Conservation (phyloP, 2,113 vertebrate species). For the Tragelaphus strepsiceros region DNA sequence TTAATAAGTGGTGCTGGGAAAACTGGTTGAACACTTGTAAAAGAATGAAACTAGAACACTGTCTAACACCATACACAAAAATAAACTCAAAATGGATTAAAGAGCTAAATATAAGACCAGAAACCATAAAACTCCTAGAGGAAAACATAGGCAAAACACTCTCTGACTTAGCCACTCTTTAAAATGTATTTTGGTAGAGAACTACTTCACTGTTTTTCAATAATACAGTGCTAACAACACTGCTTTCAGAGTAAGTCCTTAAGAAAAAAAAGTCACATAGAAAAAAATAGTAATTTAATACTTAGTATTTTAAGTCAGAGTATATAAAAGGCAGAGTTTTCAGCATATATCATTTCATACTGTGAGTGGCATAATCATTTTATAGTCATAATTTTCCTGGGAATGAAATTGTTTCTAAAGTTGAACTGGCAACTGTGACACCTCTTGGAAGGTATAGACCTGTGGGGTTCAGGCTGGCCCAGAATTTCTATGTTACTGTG, state of each 20-base stretch:
- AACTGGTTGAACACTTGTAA: too few species aligned
- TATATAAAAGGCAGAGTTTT: background rate
- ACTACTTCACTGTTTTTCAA: conserved; percentile 25
- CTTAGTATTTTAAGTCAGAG: background rate
- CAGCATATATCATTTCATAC: background rate
- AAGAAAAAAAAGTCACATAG: background rate
- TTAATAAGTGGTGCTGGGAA: too few species aligned
- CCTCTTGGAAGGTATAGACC: background rate
- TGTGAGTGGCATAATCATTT: background rate
- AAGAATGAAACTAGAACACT: too few species aligned
- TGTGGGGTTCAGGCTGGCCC: background rate
- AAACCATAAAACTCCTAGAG: too few species aligned
- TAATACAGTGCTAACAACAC: background rate
- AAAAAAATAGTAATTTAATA: background rate
- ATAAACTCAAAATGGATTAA: too few species aligned
- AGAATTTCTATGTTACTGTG: background rate
- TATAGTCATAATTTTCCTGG: background rate
- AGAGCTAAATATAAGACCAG: too few species aligned
- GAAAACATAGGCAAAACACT: too few species aligned
- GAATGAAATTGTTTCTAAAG: background rate
- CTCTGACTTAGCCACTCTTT: background rate
- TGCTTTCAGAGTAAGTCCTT: background rate
- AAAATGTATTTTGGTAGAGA: conserved; percentile 47
- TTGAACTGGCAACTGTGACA: background rate
- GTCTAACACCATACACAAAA: too few species aligned